Conservation (phyloP, 2,797 vertebrate genomes). For the Parauchenoglanis ngamensis region DNA sequence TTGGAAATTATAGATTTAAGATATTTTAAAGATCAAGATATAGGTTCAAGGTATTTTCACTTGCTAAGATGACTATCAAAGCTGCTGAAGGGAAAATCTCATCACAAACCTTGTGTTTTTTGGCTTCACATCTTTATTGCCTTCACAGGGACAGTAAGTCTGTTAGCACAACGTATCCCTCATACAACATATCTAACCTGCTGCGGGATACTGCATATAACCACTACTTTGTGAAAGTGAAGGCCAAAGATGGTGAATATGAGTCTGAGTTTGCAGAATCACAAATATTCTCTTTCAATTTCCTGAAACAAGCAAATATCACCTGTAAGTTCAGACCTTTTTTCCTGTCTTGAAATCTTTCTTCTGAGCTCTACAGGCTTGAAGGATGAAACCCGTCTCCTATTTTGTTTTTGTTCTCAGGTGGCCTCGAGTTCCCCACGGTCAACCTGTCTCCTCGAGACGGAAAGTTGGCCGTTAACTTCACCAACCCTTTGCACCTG, state of each 20-base stretch:
- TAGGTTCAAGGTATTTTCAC: no score
- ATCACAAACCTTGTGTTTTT: background rate
- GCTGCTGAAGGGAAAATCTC: background rate
- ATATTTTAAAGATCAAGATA: background rate
- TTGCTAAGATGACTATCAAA: background rate
- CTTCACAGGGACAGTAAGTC: background rate
- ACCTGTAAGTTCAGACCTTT: conserved; percentile 57
- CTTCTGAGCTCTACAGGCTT: background rate
- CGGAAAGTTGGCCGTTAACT: background rate
- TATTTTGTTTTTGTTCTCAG: conserved; percentile 50
- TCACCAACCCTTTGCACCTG: conserved; percentile 62
- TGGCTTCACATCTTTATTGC: background rate
- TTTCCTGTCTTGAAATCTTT: background rate
- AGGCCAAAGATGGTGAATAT: conserved; percentile 1
- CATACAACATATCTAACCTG: conserved; percentile 28
- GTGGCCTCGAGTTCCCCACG: conserved; percentile 63
- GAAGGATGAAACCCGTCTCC: background rate
- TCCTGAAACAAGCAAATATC: accelerated
- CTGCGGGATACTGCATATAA: background rate
- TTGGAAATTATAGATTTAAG: background rate
- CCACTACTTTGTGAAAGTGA: background rate
- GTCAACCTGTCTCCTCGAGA: background rate
- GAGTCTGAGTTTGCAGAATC: accelerated
- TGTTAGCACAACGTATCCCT: accelerated
- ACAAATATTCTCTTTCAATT: conserved; percentile 32